Base-by-base conservation (phyloP, 2,797 vertebrate genomes). In the Spatula versicolor region DNA sequence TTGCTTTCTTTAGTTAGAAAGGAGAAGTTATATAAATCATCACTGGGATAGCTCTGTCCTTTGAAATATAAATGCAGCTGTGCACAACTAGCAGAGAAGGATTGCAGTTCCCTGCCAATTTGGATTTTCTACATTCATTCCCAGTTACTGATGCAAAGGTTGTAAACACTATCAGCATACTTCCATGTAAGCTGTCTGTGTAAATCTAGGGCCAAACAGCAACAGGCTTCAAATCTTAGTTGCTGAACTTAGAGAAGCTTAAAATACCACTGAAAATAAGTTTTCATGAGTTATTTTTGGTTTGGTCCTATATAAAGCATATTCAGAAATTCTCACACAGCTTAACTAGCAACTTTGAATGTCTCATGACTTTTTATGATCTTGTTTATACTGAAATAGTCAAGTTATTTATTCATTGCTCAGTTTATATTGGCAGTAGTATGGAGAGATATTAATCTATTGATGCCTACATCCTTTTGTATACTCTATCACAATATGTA, bases 311-410 rank as follows among this genome's bases (percentile, higher is more conserved):
- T 64, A 92, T 48, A 90, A 91, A 95, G 45, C 71, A 67, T 86
- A 88, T 83, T 91, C 66, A 91, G 59, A 89, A 91, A 89, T 83
- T 91, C 87, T 86, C 88, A 69, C 48, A 41, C n/a, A 83, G 52
- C 52, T 86, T 80, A 82, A 93, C 81, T 63, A 79, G 72, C 58
- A 80, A 71, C 75, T 92, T 71, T 93, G 85, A 93, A 82, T 69
- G 39, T 41, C 59, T 93, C 82, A 88, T 96, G 79, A 93, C 91
- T 94, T 96, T 95, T 95, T 96, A 96, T 93, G 52, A 67, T 83
- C 86, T 91, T 88, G 52, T 96, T 96, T 92, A 86, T 85, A 69
- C 75, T 95, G 88, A 90, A 96, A 80, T 62, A 79, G 68, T 87
- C 31, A 80, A 80, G 68, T 74, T 60, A 39, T 75, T 89, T 77